phyloP scores from a whole-genome alignment of 2,888 invertebrate species.

The Phyto melanocephala region DNA sequence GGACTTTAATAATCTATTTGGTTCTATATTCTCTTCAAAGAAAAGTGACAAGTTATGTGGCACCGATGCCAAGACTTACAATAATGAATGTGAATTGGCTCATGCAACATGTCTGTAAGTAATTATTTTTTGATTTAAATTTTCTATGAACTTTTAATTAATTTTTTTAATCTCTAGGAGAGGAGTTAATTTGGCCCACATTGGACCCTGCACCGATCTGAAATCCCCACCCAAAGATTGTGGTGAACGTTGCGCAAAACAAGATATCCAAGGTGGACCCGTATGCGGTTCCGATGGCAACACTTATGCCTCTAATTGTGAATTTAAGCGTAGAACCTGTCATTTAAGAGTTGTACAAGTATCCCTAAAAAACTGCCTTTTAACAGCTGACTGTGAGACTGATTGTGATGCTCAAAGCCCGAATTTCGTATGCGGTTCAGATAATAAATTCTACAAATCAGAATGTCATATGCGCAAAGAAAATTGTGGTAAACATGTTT shows the following conservation, averaged over 20 bases:
- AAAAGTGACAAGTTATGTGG: constrained; percentile 91
- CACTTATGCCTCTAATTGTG: constrained; percentile 92
- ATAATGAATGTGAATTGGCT: constrained; percentile 89
- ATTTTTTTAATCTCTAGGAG: constrained; percentile 80
- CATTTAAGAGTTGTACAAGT: constrained; percentile 91
- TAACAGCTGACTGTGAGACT: constrained; percentile 89
- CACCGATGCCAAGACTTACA: constrained; percentile 91
- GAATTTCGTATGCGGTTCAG: constrained; percentile 91
- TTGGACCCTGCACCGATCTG: constrained; percentile 89
- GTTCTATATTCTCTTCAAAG: constrained; percentile 80
- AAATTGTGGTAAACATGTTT: constrained; percentile 94
- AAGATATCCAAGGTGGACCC: constrained; percentile 83
- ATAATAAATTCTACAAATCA: constrained; percentile 92
- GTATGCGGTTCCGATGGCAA: constrained; percentile 94
- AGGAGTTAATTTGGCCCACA: constrained; percentile 91
- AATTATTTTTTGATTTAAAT: too few relatives aligned
- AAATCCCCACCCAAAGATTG: constrained; percentile 79
- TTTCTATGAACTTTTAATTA: too few relatives aligned
- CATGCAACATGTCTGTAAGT: constrained; percentile 91
- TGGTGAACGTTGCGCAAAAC: constrained; percentile 81
- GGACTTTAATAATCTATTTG: constrained; percentile 77
- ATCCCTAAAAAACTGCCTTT: constrained; percentile 89
- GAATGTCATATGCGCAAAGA: constrained; percentile 95
- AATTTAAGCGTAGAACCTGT: constrained; percentile 89
- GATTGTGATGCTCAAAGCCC: constrained; percentile 82